Percentiles rank a stretch among this genome's conserved stretches.
phyloP scores from a whole-genome alignment of 2,888 invertebrate genomes.

The Nomada ruficornis region DNA sequence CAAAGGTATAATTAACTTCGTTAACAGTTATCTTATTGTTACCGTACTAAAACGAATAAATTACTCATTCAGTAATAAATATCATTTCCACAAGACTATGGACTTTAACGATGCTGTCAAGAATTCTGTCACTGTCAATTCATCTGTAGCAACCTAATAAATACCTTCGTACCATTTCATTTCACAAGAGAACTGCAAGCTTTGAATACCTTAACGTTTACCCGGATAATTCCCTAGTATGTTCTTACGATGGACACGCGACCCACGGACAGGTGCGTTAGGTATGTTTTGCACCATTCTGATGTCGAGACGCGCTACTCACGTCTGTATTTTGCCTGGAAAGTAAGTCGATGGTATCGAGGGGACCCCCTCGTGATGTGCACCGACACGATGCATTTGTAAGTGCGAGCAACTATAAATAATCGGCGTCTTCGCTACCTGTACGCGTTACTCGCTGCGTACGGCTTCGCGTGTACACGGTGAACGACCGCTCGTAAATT shows the following conservation, averaged over 20 bases:
- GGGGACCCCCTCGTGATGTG: constrained; percentile 56
- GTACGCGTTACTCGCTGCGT: constrained; percentile 51
- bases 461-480: constrained; percentile 40
- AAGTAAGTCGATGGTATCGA: constrained; percentile 67
- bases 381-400: constrained; percentile 63
- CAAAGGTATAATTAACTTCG: no score
- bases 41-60: no score
- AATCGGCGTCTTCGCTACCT: constrained; percentile 66
- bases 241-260: constrained; percentile 13
- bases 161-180: no score
- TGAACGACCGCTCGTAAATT: constrained; percentile 62
- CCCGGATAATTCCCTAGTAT: constrained; percentile 41
- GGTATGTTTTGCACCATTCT: constrained; percentile 54
- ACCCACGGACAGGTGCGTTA: constrained; percentile 48
- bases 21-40: no score
- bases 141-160: no score
- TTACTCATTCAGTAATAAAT: no score
- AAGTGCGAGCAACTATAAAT: constrained; percentile 67
- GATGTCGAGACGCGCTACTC: constrained; percentile 40
- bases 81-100: no score
- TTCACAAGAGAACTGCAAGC: not conserved
- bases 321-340: constrained; percentile 60
- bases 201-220: not conserved
- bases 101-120: no score
- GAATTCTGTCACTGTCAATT: no score